A percentile compares a stretch with the other conserved stretches of the same genome.
These are phyloP conservation scores for Amblyteles armatorius DNA, from an alignment of 2,888 invertebrate genomes.

Conservation along the genomic window DNA sequence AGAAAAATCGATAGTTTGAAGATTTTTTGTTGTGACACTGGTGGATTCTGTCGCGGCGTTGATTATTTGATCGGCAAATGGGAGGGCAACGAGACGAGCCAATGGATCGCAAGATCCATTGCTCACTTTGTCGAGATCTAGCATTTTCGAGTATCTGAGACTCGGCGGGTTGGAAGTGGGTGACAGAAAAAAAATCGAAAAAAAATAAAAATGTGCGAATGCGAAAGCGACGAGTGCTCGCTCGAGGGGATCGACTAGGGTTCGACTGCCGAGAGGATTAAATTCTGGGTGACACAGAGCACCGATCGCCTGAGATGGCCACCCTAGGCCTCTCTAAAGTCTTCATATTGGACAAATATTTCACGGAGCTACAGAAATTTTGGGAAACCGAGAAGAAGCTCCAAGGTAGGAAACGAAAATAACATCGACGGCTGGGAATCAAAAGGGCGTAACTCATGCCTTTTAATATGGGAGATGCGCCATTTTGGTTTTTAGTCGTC, in stretches of 20 bases:
- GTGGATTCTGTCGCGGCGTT: slow-evolving; percentile 20
- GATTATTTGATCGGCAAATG: slow-evolving; percentile 37
- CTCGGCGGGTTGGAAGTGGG: background rate
- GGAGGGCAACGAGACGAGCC: slow-evolving; percentile 23
- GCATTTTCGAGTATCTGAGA: slow-evolving; percentile 26
- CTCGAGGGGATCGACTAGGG: slow-evolving; percentile 67
- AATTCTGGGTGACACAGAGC: slow-evolving; percentile 74
- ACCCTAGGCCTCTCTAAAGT: slow-evolving; percentile 98
- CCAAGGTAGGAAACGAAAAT: slow-evolving; percentile 89
- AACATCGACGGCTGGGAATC: background rate
- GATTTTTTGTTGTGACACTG: slow-evolving; percentile 29
- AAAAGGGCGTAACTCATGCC: no score
- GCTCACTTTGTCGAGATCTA: slow-evolving; percentile 18
- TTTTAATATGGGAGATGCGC: background rate
- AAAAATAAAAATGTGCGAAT: slow-evolving; percentile 81
- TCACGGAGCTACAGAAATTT: slow-evolving; percentile 98
- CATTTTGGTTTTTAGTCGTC: background rate
- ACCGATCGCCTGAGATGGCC: slow-evolving; percentile 89
- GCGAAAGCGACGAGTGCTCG: slow-evolving; percentile 78
- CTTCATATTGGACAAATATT: slow-evolving; percentile 99
- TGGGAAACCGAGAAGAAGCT: slow-evolving; percentile 98
- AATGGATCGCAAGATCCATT: slow-evolving; percentile 49
- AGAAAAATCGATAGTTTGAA: background rate
- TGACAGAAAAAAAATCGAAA: background rate
- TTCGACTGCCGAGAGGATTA: slow-evolving; percentile 27